Conservation (phyloP, 1,140 invertebrate species). For the Nasonia giraulti region DNA sequence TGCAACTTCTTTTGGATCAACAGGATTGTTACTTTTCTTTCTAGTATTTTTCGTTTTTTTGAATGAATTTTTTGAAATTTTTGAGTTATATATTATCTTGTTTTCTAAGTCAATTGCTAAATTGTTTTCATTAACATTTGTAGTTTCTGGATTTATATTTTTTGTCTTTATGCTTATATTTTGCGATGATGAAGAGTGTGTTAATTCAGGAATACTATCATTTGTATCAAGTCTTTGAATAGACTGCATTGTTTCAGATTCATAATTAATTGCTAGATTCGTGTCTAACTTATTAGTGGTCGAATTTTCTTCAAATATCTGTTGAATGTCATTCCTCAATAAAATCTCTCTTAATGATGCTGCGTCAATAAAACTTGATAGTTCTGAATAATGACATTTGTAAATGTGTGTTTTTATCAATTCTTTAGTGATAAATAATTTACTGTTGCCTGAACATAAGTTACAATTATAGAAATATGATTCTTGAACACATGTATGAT, state of each 20-base stretch:
- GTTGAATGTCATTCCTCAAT: constrained; percentile 11
- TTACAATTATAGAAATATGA: constrained; percentile 2
- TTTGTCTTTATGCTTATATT: not conserved
- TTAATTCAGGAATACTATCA: not conserved
- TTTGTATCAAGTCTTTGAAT: not conserved
- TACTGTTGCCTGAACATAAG: not conserved
- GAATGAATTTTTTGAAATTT: not conserved
- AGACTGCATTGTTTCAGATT: not conserved
- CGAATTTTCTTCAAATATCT: not conserved
- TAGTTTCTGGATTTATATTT: not conserved
- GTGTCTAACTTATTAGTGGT: not conserved
- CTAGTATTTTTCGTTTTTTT: not conserved
- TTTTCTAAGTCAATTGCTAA: no score
- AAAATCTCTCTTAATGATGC: constrained; percentile 8
- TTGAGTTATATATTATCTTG: not conserved
- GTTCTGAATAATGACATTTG: not conserved
- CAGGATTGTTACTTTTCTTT: not conserved
- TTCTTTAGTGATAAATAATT: constrained; percentile 5
- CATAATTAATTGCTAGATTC: not conserved
- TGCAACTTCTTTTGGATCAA: not conserved
- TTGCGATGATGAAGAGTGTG: not conserved
- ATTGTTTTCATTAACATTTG: not conserved
- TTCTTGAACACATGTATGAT: constrained; percentile 26
- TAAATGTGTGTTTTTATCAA: constrained; percentile 20
- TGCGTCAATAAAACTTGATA: constrained; percentile 2